phyloP scores from a whole-genome alignment of 2,113 vertebrate species.

The Chloroceryle aenea region DNA sequence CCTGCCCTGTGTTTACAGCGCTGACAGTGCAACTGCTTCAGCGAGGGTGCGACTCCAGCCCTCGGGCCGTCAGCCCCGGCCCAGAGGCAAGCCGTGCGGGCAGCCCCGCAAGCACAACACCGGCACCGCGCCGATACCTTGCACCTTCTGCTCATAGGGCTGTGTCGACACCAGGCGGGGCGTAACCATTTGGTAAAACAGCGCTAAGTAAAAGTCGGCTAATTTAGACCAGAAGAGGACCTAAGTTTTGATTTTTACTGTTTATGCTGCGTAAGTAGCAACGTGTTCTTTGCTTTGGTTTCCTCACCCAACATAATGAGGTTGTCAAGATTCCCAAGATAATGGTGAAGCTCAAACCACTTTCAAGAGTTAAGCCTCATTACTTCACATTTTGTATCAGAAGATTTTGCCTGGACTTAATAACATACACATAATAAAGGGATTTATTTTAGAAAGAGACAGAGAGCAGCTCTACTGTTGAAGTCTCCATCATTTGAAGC shows the following conservation, averaged over 20 bases:
- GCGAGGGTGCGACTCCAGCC: not conserved
- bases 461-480: not conserved
- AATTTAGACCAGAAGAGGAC: not conserved
- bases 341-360: not conserved
- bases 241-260: not conserved
- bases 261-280: not conserved
- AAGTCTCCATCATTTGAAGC: not conserved
- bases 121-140: fast-evolving
- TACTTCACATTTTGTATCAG: fast-evolving
- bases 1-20: not conserved
- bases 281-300: not conserved
- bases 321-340: not conserved
- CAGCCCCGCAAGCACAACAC: not conserved
- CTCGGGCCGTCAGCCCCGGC: not conserved
- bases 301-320: not conserved
- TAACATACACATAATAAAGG: fast-evolving
- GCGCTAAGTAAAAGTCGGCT: fast-evolving
- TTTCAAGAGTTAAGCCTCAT: not conserved
- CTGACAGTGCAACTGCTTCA: not conserved
- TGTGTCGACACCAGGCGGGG: not conserved
- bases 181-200: not conserved
- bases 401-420: not conserved
- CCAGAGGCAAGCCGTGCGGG: not conserved
- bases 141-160: not conserved
- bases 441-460: not conserved